Evolutionary conservation across 2,888 invertebrate species (phyloP), one percentile per base, ranked within the genome.

Genomic region (Coelinius sp.): DNA sequence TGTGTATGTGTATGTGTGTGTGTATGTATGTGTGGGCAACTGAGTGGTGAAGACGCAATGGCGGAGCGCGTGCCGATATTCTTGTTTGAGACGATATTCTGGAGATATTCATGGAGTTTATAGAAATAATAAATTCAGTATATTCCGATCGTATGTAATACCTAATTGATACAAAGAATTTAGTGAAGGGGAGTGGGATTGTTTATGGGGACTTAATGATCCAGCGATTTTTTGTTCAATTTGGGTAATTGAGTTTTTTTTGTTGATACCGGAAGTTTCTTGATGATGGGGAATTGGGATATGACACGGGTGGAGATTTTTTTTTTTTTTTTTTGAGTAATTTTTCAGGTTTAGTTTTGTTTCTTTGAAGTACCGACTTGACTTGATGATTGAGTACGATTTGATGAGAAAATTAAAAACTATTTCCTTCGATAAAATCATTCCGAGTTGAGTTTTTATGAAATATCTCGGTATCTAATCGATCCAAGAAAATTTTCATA

Each of bases 51-150:
- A 63, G 24, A 63, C 24, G 44, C 31, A 59, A 59, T 59, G 59
- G 59, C 59, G 35, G 59, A 59, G 59, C 59, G 35, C 59, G 59
- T 59, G 59, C 59, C 59, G 17, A 27, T 20, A 1, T 31, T 17
- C n/a, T 27, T 17, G 17, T 4, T 25, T 17, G 17, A 41, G n/a
- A 5, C 7, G 12, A 25, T 35, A 59, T 59, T 17, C 31, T 24
- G 24, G n/a, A 12, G 35, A 25, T 25, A 59, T 35, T 59, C n/a
- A 12, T 53, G 24, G n/a, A n/a, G n/a, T n/a, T n/a, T n/a, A n/a
- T n/a, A n/a, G n/a, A n/a, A n/a, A n/a, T n/a, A n/a, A n/a, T n/a
- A n/a, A n/a, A 41, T 41, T 31, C 31, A 31, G 31, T 31, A 5
- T n/a, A n/a, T n/a, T n/a, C n/a, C n/a, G n/a, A n/a, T n/a, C n/a